Percentiles rank a stretch among this genome's conserved stretches.
phyloP scores from a whole-genome alignment of 2,797 vertebrate species.

The Falco novaeseelandiae region DNA sequence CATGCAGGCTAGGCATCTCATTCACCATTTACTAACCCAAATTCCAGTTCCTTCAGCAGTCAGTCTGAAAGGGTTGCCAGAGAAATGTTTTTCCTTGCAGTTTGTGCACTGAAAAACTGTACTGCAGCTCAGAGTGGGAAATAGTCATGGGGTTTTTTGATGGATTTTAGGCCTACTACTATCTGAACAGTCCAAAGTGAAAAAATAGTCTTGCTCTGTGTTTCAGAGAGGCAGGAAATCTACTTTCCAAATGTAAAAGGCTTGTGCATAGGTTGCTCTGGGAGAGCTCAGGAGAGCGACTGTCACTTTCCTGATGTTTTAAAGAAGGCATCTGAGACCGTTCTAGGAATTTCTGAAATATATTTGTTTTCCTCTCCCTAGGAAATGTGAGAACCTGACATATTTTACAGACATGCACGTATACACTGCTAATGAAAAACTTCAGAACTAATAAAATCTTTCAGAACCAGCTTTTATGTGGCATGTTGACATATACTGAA shows the following conservation, averaged over 20 bases:
- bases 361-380: neutral
- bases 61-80: neutral
- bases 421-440: constrained; percentile 13
- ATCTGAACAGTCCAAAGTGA: neutral
- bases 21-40: neutral
- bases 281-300: neutral
- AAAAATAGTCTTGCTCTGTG: neutral
- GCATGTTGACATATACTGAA: neutral
- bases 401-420: neutral
- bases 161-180: neutral
- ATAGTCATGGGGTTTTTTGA: neutral
- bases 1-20: neutral
- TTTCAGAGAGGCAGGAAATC: neutral
- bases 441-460: constrained; percentile 46
- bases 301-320: constrained; percentile 17
- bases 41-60: neutral
- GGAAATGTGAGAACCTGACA: neutral
- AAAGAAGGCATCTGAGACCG: neutral
- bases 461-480: neutral
- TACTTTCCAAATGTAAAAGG: neutral
- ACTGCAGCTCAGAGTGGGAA: neutral
- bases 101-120: neutral
- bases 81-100: neutral
- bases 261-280: neutral
- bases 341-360: constrained; percentile 29